phyloP scores from a whole-genome alignment of 1,140 invertebrate genomes.

The Pararge aegeria region DNA sequence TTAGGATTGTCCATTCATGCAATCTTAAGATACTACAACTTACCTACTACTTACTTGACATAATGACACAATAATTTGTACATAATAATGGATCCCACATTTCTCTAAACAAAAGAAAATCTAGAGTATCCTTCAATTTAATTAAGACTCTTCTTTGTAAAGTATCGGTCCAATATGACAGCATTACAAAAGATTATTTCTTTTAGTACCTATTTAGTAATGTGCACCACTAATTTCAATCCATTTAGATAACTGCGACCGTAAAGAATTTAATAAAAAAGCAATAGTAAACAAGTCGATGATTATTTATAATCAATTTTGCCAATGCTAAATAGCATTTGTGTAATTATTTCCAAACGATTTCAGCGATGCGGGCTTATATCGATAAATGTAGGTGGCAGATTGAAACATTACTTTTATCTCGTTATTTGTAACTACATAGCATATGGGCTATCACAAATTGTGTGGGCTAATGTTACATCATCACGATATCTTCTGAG shows the following conservation, averaged over 20 bases:
- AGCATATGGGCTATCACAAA: too few species aligned
- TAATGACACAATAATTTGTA: background rate
- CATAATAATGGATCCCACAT: background rate
- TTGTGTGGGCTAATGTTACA: too few species aligned
- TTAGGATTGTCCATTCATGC: too few species aligned
- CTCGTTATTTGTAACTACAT: background rate
- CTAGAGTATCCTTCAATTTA: too few species aligned
- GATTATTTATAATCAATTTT: constrained; percentile 16
- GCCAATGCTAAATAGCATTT: constrained; percentile 13
- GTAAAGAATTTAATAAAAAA: background rate
- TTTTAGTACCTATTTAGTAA: background rate
- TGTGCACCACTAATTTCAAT: background rate
- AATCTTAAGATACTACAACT: too few species aligned
- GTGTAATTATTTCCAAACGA: constrained; percentile 13
- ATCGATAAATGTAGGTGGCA: background rate
- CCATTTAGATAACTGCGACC: background rate
- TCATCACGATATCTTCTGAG: too few species aligned
- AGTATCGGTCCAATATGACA: too few species aligned
- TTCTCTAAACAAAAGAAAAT: background rate
- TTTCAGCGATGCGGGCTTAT: constrained; percentile 14
- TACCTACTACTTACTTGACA: constrained; percentile 1
- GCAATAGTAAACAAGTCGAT: background rate
- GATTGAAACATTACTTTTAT: background rate
- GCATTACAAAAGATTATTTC: too few species aligned
- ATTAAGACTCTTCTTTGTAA: too few species aligned